Conservation (phyloP, 2,888 invertebrate genomes). For the Hermodice carunculata region DNA sequence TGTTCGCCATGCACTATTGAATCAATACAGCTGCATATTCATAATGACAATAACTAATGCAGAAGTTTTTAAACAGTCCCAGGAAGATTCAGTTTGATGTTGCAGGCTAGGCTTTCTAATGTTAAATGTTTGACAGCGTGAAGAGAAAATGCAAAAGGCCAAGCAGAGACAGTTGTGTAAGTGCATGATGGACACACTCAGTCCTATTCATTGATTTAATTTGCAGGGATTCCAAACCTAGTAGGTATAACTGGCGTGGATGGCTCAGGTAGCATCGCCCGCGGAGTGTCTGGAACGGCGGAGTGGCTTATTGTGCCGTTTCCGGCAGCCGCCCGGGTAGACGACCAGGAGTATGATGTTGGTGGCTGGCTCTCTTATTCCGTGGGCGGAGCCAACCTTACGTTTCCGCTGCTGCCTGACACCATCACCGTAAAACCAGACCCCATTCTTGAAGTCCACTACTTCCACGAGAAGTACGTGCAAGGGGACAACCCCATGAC, state of each 20-base stretch:
- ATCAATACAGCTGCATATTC: no score
- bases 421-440: conserved; percentile 52
- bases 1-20: no score
- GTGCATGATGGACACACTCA: no score
- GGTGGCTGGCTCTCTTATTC: conserved; percentile 49
- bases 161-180: no score
- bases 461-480: conserved; percentile 52
- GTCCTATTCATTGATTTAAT: no score
- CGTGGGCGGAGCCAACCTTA: conserved; percentile 42
- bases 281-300: conserved; percentile 38
- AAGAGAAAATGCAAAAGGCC: no score
- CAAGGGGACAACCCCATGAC: conserved; percentile 50
- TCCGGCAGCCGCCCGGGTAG: conserved; percentile 43
- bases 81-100: no score
- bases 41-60: no score
- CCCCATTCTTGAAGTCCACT: conserved; percentile 46
- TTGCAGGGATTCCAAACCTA: conserved; percentile 37
- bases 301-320: conserved; percentile 52
- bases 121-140: no score
- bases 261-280: conserved; percentile 33
- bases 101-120: no score
- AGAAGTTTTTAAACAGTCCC: no score
- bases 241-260: conserved; percentile 39
- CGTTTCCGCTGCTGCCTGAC: conserved; percentile 47
- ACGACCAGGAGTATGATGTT: conserved; percentile 45